phyloP scores from a whole-genome alignment of 2,888 invertebrate species.

The Phymatocera aterrima region DNA sequence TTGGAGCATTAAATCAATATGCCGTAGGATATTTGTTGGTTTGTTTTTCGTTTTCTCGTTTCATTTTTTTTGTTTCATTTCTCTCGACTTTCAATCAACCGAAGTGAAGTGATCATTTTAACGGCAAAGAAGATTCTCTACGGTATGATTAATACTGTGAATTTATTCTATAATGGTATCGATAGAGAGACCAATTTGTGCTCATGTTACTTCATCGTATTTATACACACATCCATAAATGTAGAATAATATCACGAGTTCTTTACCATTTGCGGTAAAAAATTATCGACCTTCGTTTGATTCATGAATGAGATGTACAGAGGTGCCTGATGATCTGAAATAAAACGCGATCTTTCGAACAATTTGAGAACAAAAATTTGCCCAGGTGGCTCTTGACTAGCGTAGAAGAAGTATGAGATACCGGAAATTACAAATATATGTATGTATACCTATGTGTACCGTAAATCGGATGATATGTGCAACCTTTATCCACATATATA shows the following conservation, averaged over 20 bases:
- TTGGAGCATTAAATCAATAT: constrained; percentile 13
- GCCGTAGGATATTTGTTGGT: not conserved
- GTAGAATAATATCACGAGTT: not conserved
- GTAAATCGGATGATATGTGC: no score
- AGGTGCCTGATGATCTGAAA: no score
- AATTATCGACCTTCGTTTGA: no score
- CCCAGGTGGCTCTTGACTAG: no score
- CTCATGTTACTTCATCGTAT: not conserved
- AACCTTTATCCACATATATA: no score
- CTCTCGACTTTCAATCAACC: constrained; percentile 14
- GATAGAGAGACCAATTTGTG: not conserved
- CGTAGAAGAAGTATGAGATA: no score
- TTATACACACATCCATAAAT: not conserved
- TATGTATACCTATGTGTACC: no score
- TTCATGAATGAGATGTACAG: no score
- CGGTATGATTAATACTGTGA: not conserved
- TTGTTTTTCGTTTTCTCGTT: not conserved
- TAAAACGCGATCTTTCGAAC: no score
- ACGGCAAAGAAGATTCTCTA: not conserved
- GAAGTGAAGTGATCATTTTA: constrained; percentile 32
- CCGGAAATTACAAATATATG: no score
- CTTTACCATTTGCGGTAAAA: not conserved
- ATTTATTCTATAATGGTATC: not conserved
- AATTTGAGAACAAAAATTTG: no score
- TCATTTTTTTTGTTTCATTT: not conserved